phyloP scores from a whole-genome alignment of 2,113 vertebrate species.

The Haemorhous mexicanus region DNA sequence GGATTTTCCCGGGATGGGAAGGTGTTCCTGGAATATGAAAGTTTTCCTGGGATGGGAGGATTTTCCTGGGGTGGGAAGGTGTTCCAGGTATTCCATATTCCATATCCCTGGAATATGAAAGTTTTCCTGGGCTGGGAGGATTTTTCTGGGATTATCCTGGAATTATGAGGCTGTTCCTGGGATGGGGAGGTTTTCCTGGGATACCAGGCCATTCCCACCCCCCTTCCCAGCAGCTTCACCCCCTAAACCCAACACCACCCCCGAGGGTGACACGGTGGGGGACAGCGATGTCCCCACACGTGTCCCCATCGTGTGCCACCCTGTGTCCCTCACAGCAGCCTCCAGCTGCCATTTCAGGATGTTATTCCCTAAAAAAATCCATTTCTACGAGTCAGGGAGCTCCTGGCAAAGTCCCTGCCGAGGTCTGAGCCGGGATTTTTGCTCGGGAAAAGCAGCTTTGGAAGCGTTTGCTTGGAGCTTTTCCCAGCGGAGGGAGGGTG shows the following conservation, averaged over 20 bases:
- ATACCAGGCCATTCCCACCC: not conserved
- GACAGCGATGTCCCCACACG: accelerated
- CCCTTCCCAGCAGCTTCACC: not conserved
- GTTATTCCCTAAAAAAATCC: not conserved
- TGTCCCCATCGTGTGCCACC: not conserved
- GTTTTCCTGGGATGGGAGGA: too few species aligned
- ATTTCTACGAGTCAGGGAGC: accelerated
- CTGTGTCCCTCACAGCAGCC: not conserved
- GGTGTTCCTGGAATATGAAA: not conserved
- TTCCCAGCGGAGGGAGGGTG: not conserved
- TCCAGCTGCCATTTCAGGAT: not conserved
- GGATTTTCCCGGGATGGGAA: accelerated
- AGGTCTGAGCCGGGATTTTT: not conserved
- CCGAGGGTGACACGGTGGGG: not conserved
- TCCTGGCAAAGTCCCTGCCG: not conserved
- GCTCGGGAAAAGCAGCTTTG: not conserved
- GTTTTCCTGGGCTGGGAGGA: not conserved
- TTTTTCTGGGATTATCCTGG: not conserved
- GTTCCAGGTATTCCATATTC: too few species aligned
- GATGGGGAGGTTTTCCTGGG: not conserved
- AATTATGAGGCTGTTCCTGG: accelerated
- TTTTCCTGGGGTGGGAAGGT: too few species aligned
- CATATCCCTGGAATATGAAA: too few species aligned
- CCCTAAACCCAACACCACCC: not conserved
- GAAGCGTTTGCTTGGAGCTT: not conserved